Base-by-base conservation (phyloP, 2,888 invertebrate genomes). In the Stenotaenia linearis region DNA sequence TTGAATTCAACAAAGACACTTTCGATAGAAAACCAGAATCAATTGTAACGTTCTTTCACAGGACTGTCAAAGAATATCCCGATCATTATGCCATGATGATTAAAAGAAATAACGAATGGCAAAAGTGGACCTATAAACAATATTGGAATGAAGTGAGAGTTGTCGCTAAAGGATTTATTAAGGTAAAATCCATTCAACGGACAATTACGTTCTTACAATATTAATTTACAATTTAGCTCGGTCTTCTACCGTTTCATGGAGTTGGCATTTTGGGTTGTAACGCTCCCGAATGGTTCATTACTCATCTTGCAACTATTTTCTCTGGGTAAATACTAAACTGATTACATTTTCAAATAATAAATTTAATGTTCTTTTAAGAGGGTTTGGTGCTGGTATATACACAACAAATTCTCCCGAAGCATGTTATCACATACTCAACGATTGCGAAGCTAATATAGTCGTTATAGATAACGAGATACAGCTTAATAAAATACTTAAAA, bases 241-340 rank as follows among this genome's bases (percentile, higher is more conserved):
- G 96, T 1, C 86, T 96, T 81, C 90, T 96, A 86, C 89, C 91
- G 80, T 90, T 91, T 85, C 91, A 93, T 85, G 91, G 93, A 15
- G 96, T 97, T 37, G 92, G 94, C 83, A 94, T 97, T 83, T 87
- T 97, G 80, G 96, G 96, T n/a, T 96, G 95, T 86, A 97, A 97
- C 86, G 91, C 92, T 28, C 92, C 94, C 75, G 92, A 96, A 88
- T 97, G 97, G 97, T 92, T 93, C 85, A 90, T 94, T 82, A 90
- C 95, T 2, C 92, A 95, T 84, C 86, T 97, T 81, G 96, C 91
- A 2, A 93, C 95, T 18, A 94, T 96, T 84, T 94, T 93, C 86
- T 95, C 96, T 80, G 96, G 96, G 94, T 87, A 84, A 75, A 23
- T 21, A 15, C 28, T 18, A 56, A 25, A 75, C 21, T 9, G 1